Evolutionary conservation across 2,888 invertebrate species (phyloP).

Genomic region (Eristalis intricaria): DNA sequence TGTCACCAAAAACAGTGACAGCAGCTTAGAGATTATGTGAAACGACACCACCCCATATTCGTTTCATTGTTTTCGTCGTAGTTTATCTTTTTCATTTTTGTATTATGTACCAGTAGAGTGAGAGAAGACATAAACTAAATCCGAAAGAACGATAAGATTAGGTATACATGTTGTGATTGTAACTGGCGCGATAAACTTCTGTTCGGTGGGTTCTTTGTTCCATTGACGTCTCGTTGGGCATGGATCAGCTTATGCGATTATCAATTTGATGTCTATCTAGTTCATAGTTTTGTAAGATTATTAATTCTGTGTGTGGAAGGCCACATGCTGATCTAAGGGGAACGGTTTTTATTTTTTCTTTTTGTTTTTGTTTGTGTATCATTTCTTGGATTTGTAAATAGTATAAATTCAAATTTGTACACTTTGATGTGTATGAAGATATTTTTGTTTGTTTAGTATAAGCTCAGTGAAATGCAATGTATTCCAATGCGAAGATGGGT

Average conservation of each 20-base stretch:
- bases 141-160: constrained; percentile 27
- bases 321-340: constrained; percentile 1
- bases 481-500: background rate
- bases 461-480: background rate
- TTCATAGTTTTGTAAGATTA: constrained; percentile 31
- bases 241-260: background rate
- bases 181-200: background rate
- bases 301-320: background rate
- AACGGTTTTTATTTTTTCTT: background rate
- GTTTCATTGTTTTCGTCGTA: background rate
- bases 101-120: constrained; percentile 2
- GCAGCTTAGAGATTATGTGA: constrained; percentile 88
- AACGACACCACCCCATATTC: background rate
- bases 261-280: constrained; percentile 19
- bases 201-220: background rate
- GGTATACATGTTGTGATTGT: constrained; percentile 30
- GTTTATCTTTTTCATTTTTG: background rate
- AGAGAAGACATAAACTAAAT: background rate
- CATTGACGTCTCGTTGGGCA: background rate
- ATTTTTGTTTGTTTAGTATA: background rate
- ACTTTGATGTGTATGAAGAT: background rate
- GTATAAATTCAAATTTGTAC: background rate
- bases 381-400: constrained; percentile 47
- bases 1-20: constrained; percentile 88
- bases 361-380: constrained; percentile 3